These are phyloP conservation scores for Cyclina sinensis DNA, from an alignment of 1,140 invertebrate species.

Conservation along the genomic window DNA sequence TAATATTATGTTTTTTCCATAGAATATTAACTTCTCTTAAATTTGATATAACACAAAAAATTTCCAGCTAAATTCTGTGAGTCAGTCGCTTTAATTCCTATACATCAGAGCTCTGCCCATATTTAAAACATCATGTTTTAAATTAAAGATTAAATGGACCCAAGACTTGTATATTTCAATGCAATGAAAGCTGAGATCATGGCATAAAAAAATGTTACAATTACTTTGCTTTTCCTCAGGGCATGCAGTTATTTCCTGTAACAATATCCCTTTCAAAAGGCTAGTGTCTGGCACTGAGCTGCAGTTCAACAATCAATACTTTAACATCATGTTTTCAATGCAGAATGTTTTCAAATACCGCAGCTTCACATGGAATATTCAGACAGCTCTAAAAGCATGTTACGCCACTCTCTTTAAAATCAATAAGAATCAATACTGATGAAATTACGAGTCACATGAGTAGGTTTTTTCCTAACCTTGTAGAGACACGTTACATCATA, in stretches of 20 bases:
- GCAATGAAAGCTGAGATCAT: no score
- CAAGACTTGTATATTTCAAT: no score
- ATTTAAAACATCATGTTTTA: no score
- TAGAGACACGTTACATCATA: no score
- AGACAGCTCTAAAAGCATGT: slow-evolving; percentile 23
- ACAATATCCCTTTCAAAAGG: neutral
- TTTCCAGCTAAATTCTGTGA: no score
- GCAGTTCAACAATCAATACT: neutral
- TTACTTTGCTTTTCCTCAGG: no score
- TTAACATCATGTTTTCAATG: slow-evolving; percentile 8
- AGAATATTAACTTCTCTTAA: no score
- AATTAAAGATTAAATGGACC: no score
- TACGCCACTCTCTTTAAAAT: slow-evolving; percentile 13
- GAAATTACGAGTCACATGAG: slow-evolving; percentile 9
- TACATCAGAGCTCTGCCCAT: no score
- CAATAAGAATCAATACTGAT: slow-evolving; percentile 8
- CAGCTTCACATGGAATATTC: neutral
- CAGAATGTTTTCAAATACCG: neutral
- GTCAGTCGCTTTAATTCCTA: no score
- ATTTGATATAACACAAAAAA: no score
- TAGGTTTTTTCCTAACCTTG: neutral
- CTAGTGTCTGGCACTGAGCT: neutral
- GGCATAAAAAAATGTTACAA: neutral
- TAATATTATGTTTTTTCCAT: no score
- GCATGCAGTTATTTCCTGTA: neutral